A percentile compares a stretch with the other conserved stretches of the same genome.
Conservation (phyloP, 2,797 vertebrate genomes). For the Pangasius sanitwongsei region DNA sequence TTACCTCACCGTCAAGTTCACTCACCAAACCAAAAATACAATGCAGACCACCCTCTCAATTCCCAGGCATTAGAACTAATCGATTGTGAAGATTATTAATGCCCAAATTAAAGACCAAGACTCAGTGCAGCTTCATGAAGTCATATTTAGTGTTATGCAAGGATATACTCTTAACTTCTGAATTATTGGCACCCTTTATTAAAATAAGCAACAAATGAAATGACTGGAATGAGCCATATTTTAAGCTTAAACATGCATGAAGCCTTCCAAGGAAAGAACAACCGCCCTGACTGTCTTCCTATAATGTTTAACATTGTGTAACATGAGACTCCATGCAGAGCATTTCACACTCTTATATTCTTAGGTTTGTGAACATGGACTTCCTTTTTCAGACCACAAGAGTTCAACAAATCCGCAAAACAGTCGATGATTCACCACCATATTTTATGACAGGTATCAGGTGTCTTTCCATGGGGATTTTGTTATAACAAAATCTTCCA, state of each 20-base stretch:
- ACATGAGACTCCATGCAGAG: neutral
- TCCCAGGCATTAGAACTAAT: neutral
- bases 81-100: neutral
- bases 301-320: neutral
- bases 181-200: neutral
- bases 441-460: neutral
- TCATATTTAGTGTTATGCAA: neutral
- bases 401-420: neutral
- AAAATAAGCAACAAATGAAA: neutral
- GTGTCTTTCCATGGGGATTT: neutral
- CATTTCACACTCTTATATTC: neutral
- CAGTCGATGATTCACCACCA: neutral
- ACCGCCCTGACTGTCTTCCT: neutral
- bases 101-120: neutral
- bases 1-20: constrained; percentile 1
- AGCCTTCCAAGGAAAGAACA: neutral
- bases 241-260: neutral
- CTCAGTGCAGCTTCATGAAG: neutral
- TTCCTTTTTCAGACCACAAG: neutral
- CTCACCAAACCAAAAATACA: constrained; percentile 13
- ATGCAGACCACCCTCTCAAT: neutral
- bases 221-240: neutral
- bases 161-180: neutral
- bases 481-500: neutral
- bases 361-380: neutral